Evolutionary conservation across 2,888 invertebrate genomes (phyloP), one percentile per base, ranked within the genome.

Genomic region (Oligia fasciuncula): DNA sequence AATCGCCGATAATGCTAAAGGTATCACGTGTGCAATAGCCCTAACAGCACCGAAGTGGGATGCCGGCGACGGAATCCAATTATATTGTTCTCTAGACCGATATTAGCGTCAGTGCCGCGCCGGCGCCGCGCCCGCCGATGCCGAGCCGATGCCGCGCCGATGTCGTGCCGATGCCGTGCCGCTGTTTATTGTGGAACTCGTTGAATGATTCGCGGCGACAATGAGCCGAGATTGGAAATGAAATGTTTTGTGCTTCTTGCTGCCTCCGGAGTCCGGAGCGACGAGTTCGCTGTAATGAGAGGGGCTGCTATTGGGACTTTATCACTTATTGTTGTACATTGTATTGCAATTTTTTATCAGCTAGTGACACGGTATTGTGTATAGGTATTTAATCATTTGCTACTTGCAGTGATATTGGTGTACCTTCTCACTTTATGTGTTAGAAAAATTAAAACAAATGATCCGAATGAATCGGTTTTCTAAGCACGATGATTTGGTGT

Each of bases 11-110:
- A 66, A 40, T 60, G 13, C 46, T 54, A 29, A 67, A 74, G 72
- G 46, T 75, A 73, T 86, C 43, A 49, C 54, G 77, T 75, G 74
- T 87, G 80, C n/a, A 49, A 29, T 68, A 57, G 72, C 51, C 87
- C 72, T 87, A 70, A 79, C 57, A 66, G 80, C 74, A 70, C 80
- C 70, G 77, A 70, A 75, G 80, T 71, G 87, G 83, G 89, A 84
- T 80, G 83, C 81, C 82, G 70, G 79, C 86, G 73, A 73, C 80
- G 83, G 85, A 88, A 88, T 89, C 79, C 87, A 88, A 89, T 88
- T 88, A 88, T 78, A 85, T 88, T 85, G 88, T 88, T 86, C 90
- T 82, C 78, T 49, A 77, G 79, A 57, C 77, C 79, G 79, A 88
- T 86, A 86, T 84, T 84, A 88, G 75, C 76, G 79, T 78, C 73